Evolutionary conservation across 2,797 vertebrate genomes (phyloP), one percentile per base, ranked within the genome.

Genomic region (Lycodopsis pacificus): DNA sequence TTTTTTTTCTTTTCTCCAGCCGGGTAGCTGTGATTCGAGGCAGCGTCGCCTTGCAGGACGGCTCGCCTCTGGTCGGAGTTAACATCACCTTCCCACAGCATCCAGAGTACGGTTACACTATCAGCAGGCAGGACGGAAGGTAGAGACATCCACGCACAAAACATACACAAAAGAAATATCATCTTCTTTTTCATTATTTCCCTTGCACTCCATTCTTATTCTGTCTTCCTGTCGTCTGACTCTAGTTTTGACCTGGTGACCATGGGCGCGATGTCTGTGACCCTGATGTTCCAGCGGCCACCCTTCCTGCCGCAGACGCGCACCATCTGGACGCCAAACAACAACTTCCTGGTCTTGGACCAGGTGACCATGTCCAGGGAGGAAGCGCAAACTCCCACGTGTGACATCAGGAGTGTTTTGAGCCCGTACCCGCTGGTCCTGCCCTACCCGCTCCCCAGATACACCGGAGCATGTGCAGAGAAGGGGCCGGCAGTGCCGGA

Each of bases 61-160:
- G 97, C 75, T 97, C 96, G 0, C 97, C 98, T 65, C 91, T 99
- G 72, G 98, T 99, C 25, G 98, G 98, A 27, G 98, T 99, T 69
- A 99, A 99, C 40, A 96, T 99, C 91, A 97, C 97, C 82, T 99
- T 99, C 93, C 95, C 97, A 14, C 96, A 97, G 83, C 97, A 97
- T 89, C 94, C 94, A 5, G 97, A 98, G 85, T 98, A 97, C 1
- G 98, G 98, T 15, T 98, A 96, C 91, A 99, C 97, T 27, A 95
- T 98, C 94, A 99, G 97, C 48, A 94, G 98, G 13, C 97, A 99
- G 90, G 98, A 99, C 76, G 97, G 98, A 84, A 98, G 97, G 98
- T 99, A 93, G 27, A 63, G 14, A 71, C 25, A 25, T 15, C 22
- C 44, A 49, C 53, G 36, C 48, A 34, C 3, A 63, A 36, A 81